These are phyloP conservation scores for Astatoreochromis straeleni DNA, from an alignment of 2,113 vertebrate genomes.

Conservation along the genomic window DNA sequence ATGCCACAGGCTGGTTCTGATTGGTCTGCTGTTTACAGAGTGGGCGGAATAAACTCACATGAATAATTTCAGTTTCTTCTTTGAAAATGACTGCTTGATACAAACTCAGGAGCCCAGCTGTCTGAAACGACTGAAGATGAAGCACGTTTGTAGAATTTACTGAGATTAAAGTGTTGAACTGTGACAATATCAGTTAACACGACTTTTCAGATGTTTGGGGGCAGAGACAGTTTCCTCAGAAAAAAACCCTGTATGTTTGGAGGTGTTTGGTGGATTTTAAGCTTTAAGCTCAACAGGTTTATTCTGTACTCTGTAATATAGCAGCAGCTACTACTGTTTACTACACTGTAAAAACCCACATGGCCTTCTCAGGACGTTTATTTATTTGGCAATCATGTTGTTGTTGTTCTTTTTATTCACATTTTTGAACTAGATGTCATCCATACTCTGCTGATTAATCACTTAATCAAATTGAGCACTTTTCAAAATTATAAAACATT, in stretches of 20 bases:
- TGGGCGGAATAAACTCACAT: rapidly evolving
- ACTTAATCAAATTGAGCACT: rapidly evolving
- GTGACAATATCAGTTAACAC: neutral
- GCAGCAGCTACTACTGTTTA: neutral
- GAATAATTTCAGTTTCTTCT: neutral
- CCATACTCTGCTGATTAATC: neutral
- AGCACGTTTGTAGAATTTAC: rapidly evolving
- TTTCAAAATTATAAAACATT: neutral
- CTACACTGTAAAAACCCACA: neutral
- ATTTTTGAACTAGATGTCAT: neutral
- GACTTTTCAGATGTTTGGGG: rapidly evolving
- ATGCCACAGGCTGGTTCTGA: rapidly evolving
- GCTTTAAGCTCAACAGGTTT: neutral
- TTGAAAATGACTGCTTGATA: neutral
- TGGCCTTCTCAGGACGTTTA: rapidly evolving
- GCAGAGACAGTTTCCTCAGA: rapidly evolving
- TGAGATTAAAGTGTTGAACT: neutral
- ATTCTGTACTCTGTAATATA: rapidly evolving
- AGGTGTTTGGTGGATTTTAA: neutral
- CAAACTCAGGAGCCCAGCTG: rapidly evolving
- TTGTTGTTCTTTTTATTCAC: neutral
- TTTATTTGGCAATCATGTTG: rapidly evolving
- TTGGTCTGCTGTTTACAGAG: neutral
- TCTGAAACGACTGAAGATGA: neutral
- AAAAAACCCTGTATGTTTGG: neutral